phyloP scores from a whole-genome alignment of 92 coral and sea anemone species.

The Epizoanthus rinbou region DNA sequence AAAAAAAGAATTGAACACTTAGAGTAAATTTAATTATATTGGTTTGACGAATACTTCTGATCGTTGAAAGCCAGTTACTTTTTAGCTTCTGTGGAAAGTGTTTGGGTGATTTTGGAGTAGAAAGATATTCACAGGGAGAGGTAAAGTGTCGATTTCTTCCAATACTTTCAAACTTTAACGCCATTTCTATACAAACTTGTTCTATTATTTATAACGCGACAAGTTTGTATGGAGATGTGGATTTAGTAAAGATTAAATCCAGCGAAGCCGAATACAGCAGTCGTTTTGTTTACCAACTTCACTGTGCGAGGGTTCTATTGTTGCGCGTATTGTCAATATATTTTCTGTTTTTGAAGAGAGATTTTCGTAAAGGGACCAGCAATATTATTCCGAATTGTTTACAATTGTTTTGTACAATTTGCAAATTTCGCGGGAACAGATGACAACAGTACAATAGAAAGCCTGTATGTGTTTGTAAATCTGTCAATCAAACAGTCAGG shows the following conservation, averaged over 20 bases:
- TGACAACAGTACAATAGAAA: slow-evolving; percentile 73
- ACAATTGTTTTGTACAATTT: slow-evolving; percentile 37
- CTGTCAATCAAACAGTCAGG: slow-evolving; percentile 79
- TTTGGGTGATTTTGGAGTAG: neutral
- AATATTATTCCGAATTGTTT: neutral
- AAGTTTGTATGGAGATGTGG: slow-evolving; percentile 24
- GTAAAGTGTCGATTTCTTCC: neutral
- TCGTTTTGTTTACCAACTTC: neutral
- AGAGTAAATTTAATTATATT: slow-evolving; percentile 13
- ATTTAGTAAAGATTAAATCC: slow-evolving; percentile 8
- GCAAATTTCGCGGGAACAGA: slow-evolving; percentile 74
- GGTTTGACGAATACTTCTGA: neutral
- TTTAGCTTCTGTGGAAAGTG: neutral
- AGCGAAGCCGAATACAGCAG: neutral
- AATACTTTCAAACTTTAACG: slow-evolving; percentile 5
- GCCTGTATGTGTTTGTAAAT: slow-evolving; percentile 75
- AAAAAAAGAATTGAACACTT: neutral
- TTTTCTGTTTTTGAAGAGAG: neutral
- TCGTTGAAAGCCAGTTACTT: slow-evolving; percentile 9
- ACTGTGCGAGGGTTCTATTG: neutral
- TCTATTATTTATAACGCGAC: slow-evolving; percentile 34
- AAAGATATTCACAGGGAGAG: neutral
- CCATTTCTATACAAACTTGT: slow-evolving; percentile 29
- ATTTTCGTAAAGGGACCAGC: neutral
- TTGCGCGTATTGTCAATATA: neutral